A percentile compares a stretch with the other conserved stretches of the same genome.
Conservation (phyloP, 2,113 vertebrate species). For the Kryptolebias marmoratus region DNA sequence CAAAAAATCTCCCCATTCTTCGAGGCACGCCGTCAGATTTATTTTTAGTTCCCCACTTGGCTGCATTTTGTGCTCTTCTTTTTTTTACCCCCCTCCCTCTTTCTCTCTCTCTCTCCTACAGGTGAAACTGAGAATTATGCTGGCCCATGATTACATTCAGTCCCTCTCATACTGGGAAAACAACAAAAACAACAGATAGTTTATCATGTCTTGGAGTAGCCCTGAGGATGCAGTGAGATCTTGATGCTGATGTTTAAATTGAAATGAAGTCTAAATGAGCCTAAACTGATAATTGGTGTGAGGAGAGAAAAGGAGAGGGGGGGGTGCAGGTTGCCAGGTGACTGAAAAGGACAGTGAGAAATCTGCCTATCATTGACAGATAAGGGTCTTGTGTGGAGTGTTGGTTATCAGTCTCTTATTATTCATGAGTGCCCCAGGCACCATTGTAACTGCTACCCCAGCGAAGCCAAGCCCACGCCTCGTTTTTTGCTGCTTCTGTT, state of each 20-base stretch:
- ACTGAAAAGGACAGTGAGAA: constrained; percentile 34
- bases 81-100: too few relatives aligned
- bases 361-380: constrained; percentile 27
- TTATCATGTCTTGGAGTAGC: background rate
- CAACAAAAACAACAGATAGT: too few relatives aligned
- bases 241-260: constrained; percentile 57
- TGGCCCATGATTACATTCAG: constrained; percentile 27
- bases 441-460: constrained; percentile 63
- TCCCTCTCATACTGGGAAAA: too few relatives aligned
- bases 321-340: constrained; percentile 37
- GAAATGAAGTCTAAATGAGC: constrained; percentile 49
- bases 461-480: constrained; percentile 68
- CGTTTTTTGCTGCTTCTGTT: constrained; percentile 56
- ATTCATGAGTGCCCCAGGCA: constrained; percentile 67
- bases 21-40: constrained; percentile 43
- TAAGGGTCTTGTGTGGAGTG: constrained; percentile 32
- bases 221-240: constrained; percentile 19
- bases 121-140: constrained; percentile 53
- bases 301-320: background rate
- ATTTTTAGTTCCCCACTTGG: constrained; percentile 42
- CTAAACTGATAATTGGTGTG: constrained; percentile 37
- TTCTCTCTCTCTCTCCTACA: constrained; percentile 26
- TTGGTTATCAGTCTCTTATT: constrained; percentile 69
- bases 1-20: constrained; percentile 33
- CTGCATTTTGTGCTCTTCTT: constrained; percentile 29